phyloP scores from a whole-genome alignment of 1,140 invertebrate species.

The Trichoplusia ni region DNA sequence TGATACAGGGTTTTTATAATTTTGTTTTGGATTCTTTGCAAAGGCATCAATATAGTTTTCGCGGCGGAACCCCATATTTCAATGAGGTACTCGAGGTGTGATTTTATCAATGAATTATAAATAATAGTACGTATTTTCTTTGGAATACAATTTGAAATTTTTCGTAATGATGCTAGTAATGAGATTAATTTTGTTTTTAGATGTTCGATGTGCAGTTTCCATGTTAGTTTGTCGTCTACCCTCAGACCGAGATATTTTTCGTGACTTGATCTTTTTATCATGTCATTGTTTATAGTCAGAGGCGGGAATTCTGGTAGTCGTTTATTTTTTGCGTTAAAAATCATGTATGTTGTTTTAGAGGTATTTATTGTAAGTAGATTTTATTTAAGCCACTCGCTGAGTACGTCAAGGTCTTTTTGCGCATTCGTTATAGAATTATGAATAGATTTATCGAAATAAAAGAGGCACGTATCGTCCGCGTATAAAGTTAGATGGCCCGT shows the following conservation, averaged over 20 bases:
- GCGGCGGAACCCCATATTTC: not conserved
- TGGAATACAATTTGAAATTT: no score
- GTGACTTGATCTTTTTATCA: no score
- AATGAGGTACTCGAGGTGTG: not conserved
- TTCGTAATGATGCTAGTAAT: no score
- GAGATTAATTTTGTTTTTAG: no score
- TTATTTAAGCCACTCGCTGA: constrained; percentile 12
- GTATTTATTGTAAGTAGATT: not conserved
- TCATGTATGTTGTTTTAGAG: no score
- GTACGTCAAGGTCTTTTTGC: not conserved
- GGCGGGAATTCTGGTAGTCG: no score
- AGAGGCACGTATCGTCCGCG: constrained; percentile 44
- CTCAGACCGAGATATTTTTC: no score
- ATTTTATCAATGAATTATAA: not conserved
- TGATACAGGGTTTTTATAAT: not conserved
- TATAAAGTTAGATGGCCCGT: constrained; percentile 29
- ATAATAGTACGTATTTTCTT: not conserved
- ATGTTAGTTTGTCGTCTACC: no score
- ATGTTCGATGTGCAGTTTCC: no score
- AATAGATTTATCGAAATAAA: constrained; percentile 31
- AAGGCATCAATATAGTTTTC: not conserved
- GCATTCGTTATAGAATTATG: not conserved
- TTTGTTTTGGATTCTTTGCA: not conserved
- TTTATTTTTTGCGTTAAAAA: no score
- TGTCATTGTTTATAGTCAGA: no score